A percentile compares a stretch with the other conserved stretches of the same genome.
phyloP scores from a whole-genome alignment of 30 jellyfish, hydroid and myxozoan genomes.

The Rhopilema esculentum region DNA sequence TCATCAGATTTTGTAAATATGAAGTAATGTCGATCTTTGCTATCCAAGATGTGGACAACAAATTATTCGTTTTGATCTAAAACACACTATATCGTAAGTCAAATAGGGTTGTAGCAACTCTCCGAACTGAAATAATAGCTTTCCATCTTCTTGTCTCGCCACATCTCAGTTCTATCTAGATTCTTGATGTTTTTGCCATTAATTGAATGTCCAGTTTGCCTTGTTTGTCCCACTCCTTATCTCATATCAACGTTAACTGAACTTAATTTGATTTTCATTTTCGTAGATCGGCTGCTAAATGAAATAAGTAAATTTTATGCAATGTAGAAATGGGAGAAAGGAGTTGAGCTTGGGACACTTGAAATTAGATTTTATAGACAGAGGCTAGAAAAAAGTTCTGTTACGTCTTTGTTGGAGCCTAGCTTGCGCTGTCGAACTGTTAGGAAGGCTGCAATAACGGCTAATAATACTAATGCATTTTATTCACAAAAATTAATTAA shows the following conservation, averaged over 20 bases:
- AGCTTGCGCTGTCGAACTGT: background rate
- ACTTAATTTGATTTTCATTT: background rate
- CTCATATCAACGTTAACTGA: background rate
- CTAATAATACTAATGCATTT: background rate
- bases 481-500: background rate
- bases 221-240: background rate
- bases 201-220: too few species aligned
- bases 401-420: slow-evolving; percentile 69
- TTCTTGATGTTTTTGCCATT: too few species aligned
- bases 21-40: too few species aligned
- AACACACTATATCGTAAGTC: too few species aligned
- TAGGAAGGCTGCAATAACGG: background rate
- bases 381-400: slow-evolving; percentile 6
- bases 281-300: background rate
- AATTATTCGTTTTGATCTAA: too few species aligned
- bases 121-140: too few species aligned
- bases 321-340: slow-evolving; percentile 73
- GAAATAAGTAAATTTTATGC: background rate
- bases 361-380: background rate
- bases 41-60: too few species aligned
- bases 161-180: too few species aligned
- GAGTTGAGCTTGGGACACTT: slow-evolving; percentile 70
- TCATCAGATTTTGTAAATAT: too few species aligned
- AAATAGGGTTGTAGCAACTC: too few species aligned
- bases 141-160: too few species aligned